phyloP scores from a whole-genome alignment of 2,797 vertebrate genomes.

The Sebastes matsubarae region DNA sequence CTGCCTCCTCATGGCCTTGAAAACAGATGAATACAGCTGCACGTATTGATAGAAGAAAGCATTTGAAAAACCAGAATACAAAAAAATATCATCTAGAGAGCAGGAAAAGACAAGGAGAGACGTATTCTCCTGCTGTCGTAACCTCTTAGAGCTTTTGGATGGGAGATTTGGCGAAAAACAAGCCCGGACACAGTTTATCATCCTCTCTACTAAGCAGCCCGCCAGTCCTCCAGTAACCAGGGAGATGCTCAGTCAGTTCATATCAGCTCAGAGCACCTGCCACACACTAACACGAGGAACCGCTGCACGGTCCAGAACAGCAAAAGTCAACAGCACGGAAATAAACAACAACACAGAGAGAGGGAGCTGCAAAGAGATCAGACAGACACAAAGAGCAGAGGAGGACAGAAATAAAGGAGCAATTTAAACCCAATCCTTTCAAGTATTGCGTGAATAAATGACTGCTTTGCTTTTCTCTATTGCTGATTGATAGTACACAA shows the following conservation, averaged over 20 bases:
- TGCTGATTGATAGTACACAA: neutral
- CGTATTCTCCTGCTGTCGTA: neutral
- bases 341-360: conserved; percentile 37
- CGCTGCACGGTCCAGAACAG: conserved; percentile 32
- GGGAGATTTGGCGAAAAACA: conserved; percentile 15
- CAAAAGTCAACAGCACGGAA: conserved; percentile 32
- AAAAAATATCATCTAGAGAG: neutral
- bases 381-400: neutral
- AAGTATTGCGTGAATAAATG: conserved; percentile 2
- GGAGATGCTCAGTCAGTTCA: conserved; percentile 57
- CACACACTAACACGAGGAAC: conserved; percentile 42
- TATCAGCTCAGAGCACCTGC: conserved; percentile 72
- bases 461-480: neutral
- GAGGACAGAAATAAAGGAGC: neutral
- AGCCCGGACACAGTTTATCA: conserved; percentile 30
- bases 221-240: conserved; percentile 53
- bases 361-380: conserved; percentile 22
- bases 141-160: conserved; percentile 9
- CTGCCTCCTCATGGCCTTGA: conserved; percentile 28
- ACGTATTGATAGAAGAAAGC: neutral
- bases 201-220: conserved; percentile 29
- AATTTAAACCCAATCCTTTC: neutral
- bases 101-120: neutral
- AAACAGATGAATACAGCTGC: conserved; percentile 28
- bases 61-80: neutral